Evolutionary conservation across 2,888 invertebrate genomes (phyloP), one percentile per base, ranked within the genome.

Genomic region (Chrysolina americana): DNA sequence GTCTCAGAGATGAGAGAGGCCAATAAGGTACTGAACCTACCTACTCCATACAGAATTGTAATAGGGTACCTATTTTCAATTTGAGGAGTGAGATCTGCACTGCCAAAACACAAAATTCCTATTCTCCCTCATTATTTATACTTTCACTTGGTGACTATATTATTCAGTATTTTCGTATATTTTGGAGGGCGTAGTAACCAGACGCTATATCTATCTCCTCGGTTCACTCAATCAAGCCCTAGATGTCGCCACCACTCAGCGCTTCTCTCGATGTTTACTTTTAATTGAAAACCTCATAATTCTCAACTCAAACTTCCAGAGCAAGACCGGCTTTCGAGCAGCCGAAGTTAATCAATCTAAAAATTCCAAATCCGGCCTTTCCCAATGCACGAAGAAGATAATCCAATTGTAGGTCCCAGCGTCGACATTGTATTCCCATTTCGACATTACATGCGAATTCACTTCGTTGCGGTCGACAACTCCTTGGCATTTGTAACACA

Each of bases 361-460:
- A 53, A 53, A 53, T 53, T 17, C 10, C 19, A 53, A 53, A 53
- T 53, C 53, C 59, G 28, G 44, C 28, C 59, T 28, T 59, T 23
- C 59, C 15, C 11, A 59, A 28, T 59, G 50, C 69, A 64, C 28
- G 59, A 74, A 71, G 62, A 76, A 77, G 75, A 77, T 76, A 79
- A 79, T 79, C 75, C 76, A 75, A 76, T 79, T 79, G 75, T 73
- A 75, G 73, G 71, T 76, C 74, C 74, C 75, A 64, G 70, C 71
- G 68, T 65, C 71, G 70, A 81, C 81, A 83, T 75, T 79, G 78
- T 78, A 79, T 81, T 82, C 79, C 80, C 83, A 83, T 84, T 83
- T 80, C 79, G 74, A 80, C 80, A 79, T 83, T 82, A 84, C 84
- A 83, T 78, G 81, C 74, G 82, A 84, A 84, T 82, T 81, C 82